phyloP scores from a whole-genome alignment of 2,113 vertebrate species.

The Tyto alba region DNA sequence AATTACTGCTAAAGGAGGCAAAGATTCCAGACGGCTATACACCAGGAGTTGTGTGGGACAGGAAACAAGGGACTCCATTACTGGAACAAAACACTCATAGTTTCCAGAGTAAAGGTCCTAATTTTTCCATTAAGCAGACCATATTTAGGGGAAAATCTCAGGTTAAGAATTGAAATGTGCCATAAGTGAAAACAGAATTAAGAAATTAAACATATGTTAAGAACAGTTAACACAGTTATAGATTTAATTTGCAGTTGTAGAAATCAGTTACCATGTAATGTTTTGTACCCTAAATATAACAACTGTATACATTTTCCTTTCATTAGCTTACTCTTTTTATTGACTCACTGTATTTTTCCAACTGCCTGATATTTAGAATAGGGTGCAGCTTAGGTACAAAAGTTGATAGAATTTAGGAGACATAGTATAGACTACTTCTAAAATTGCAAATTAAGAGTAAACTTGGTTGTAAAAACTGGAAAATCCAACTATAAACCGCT shows the following conservation, averaged over 20 bases:
- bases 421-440: background rate
- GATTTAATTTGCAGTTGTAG: background rate
- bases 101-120: constrained; percentile 1
- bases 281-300: background rate
- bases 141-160: constrained; percentile 7
- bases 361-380: background rate
- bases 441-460: background rate
- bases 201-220: constrained; percentile 3
- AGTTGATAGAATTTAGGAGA: background rate
- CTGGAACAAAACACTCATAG: background rate
- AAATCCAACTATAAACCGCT: background rate
- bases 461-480: background rate
- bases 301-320: background rate
- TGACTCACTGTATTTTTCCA: background rate
- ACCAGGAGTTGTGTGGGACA: background rate
- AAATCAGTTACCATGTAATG: background rate
- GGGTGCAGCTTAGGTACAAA: background rate
- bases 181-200: constrained; percentile 25
- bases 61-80: constrained; percentile 1
- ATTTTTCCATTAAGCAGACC: background rate
- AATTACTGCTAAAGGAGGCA: background rate
- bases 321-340: background rate
- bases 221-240: background rate
- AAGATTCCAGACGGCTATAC: background rate
- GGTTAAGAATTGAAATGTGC: background rate